Percentiles rank a stretch among this genome's conserved stretches.
These are phyloP conservation scores for Pristiophorus japonicus DNA, from an alignment of 2,113 vertebrate species.

Conservation along the genomic window DNA sequence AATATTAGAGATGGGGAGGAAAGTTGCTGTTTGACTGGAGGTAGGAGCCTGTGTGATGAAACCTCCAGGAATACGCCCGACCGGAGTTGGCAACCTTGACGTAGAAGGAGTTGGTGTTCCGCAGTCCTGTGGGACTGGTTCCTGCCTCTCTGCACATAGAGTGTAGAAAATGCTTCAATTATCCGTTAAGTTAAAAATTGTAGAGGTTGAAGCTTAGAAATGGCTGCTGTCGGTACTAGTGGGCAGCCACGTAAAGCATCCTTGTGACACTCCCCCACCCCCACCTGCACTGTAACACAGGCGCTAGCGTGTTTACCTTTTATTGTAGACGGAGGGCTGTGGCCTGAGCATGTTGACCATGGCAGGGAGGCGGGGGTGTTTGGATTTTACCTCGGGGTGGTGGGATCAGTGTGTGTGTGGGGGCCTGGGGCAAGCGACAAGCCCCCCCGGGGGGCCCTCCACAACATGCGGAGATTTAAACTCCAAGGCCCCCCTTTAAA, in stretches of 20 bases:
- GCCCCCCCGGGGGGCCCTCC: too few species aligned
- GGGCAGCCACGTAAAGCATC: background rate
- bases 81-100: too few species aligned
- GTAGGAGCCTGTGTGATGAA: too few species aligned
- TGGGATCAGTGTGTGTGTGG: too few species aligned
- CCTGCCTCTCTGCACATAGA: background rate
- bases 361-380: too few species aligned
- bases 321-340: background rate
- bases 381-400: too few species aligned
- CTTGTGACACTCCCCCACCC: background rate
- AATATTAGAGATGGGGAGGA: background rate
- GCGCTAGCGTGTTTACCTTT: background rate
- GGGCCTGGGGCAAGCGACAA: background rate
- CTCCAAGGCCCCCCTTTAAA: background rate
- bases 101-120: background rate
- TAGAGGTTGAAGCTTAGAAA: background rate
- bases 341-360: background rate
- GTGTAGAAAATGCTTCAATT: background rate
- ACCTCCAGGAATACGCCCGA: background rate
- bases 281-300: background rate
- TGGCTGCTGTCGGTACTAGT: background rate
- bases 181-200: background rate
- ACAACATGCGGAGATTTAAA: background rate
- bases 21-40: background rate
- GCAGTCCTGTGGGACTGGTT: background rate